Evolutionary conservation across 2,113 vertebrate species (phyloP).

Genomic region (Eublepharis macularius): DNA sequence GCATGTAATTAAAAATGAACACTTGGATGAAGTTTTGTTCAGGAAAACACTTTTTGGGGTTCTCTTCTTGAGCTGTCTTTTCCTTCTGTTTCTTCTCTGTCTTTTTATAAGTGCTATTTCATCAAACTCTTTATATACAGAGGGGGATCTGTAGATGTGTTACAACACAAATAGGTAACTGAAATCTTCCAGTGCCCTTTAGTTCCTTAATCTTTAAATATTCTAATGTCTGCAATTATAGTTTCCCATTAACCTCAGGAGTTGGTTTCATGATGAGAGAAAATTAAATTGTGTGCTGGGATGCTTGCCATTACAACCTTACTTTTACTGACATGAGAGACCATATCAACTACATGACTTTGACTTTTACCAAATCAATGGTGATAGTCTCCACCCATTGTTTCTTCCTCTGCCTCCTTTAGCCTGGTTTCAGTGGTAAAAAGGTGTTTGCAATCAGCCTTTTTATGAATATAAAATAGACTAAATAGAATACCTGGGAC

Average conservation of each 20-base stretch:
- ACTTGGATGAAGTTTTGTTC: background rate
- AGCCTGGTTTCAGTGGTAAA: background rate
- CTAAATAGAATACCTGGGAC: background rate
- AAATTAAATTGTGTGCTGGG: constrained; percentile 42
- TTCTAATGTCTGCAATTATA: constrained; percentile 37
- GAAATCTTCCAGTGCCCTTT: constrained; percentile 26
- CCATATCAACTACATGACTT: background rate
- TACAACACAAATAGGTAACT: constrained; percentile 39
- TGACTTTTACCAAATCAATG: background rate
- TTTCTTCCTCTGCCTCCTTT: background rate
- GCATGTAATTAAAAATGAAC: constrained; percentile 29
- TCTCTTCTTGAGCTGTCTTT: background rate
- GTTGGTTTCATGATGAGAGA: constrained; percentile 35
- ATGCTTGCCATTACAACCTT: constrained; percentile 8
- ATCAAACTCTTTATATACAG: background rate
- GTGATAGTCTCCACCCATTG: background rate
- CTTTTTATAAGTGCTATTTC: background rate
- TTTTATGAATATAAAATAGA: background rate
- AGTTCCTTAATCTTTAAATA: constrained; percentile 43
- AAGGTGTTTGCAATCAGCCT: background rate
- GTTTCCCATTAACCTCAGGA: constrained; percentile 21
- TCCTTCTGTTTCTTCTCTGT: background rate
- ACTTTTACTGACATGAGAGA: background rate
- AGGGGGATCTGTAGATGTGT: background rate
- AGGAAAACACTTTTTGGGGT: background rate